Percentiles rank a stretch among this genome's conserved stretches.
phyloP scores from a whole-genome alignment of 1,140 invertebrate species.

The Chlorops oryzae region DNA sequence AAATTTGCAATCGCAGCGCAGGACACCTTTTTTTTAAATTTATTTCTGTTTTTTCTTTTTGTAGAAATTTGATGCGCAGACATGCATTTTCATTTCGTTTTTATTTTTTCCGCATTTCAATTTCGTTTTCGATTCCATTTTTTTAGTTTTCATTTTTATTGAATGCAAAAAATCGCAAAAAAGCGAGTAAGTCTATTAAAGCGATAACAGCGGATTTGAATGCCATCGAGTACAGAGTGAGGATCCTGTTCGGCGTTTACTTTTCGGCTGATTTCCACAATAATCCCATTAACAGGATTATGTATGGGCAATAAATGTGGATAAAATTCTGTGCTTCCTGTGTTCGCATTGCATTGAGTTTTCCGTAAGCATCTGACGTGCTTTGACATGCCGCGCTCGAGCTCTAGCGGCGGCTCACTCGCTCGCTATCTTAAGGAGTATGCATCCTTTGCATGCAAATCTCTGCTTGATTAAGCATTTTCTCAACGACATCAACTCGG shows the following conservation, averaged over 20 bases:
- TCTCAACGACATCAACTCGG: too few relatives aligned
- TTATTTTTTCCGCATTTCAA: too few relatives aligned
- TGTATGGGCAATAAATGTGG: conserved; percentile 18
- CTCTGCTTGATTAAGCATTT: not conserved
- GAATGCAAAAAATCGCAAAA: not conserved
- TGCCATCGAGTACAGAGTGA: not conserved
- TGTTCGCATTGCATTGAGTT: not conserved
- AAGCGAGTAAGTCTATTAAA: conserved; percentile 16
- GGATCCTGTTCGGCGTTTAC: not conserved
- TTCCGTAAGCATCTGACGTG: not conserved
- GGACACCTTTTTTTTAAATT: too few relatives aligned
- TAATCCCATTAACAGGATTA: conserved; percentile 18
- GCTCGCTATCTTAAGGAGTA: not conserved
- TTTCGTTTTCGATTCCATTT: too few relatives aligned
- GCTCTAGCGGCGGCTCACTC: not conserved
- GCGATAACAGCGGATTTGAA: conserved; percentile 15
- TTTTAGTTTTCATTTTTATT: too few relatives aligned
- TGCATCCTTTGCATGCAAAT: conserved; percentile 1
- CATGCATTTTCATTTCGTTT: too few relatives aligned
- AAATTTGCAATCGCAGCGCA: too few relatives aligned
- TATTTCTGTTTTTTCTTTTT: too few relatives aligned
- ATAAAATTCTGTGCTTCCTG: not conserved
- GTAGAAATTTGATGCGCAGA: too few relatives aligned
- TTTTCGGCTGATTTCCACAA: not conserved
- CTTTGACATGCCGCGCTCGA: not conserved